Percentiles rank a stretch among this genome's conserved stretches.
phyloP scores from a whole-genome alignment of 1,140 invertebrate species.

The Brachionus asplanchnoidis region DNA sequence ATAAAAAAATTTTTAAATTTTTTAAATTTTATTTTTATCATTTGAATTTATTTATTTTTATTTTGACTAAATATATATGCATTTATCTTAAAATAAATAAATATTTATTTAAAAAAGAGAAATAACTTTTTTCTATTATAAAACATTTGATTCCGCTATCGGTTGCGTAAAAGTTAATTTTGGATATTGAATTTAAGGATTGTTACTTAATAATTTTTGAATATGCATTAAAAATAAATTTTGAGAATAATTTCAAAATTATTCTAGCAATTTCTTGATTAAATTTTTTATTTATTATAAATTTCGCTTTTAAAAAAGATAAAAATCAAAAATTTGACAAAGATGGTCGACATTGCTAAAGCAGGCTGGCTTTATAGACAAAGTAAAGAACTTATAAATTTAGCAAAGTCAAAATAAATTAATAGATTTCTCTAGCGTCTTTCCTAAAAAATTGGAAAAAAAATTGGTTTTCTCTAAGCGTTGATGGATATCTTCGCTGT shows the following conservation, averaged over 20 bases:
- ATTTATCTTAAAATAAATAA: too few species aligned
- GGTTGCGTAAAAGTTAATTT: background rate
- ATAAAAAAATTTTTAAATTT: too few species aligned
- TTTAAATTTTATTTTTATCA: too few species aligned
- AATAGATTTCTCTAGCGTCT: background rate
- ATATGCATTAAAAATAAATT: background rate
- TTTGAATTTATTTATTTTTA: too few species aligned
- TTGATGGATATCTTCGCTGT: conserved; percentile 20
- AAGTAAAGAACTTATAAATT: background rate
- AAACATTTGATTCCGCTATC: too few species aligned
- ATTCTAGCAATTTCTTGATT: conserved; percentile 10
- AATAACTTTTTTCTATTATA: too few species aligned
- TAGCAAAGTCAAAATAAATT: background rate
- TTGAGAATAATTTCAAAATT: background rate
- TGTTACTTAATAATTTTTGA: background rate
- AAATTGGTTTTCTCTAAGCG: conserved; percentile 30
- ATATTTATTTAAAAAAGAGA: too few species aligned
- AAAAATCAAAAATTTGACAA: background rate
- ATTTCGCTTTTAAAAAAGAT: background rate
- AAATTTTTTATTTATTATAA: background rate
- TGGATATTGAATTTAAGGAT: background rate
- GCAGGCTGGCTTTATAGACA: conserved; percentile 21
- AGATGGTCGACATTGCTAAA: conserved; percentile 30
- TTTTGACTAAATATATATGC: too few species aligned
- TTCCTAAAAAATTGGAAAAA: conserved; percentile 35